Base-by-base conservation (phyloP, 2,797 vertebrate species). In the Iguana delicatissima region DNA sequence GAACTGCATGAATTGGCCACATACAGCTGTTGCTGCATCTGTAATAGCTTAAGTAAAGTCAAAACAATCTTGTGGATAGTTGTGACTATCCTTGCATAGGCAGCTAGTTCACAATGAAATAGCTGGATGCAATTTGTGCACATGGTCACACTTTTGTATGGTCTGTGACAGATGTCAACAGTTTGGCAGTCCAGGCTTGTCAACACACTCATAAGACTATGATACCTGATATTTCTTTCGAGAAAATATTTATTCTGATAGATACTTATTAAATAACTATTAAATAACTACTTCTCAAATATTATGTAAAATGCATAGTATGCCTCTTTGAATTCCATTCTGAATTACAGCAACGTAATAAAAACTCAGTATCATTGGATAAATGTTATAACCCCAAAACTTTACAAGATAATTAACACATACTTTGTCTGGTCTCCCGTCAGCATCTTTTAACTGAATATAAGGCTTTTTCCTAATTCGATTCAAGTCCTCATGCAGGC, bases 381-480 rank as follows among this genome's bases (percentile, higher is more conserved):
- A 85, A 85, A 91, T 29, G 82, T 62, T 80, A 1, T 69, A 92
- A 62, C 89, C 69, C 84, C 88, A 92, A 2, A 8, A 82, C 46
- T 88, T 89, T 57, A 57, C 77, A 1, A 1, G 16, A 85, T 80
- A 81, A 59, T 18, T 35, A 89, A 0, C 42, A 82, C 90, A 13
- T 96, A 99, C 99, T 98, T 99, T 98, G 93, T 99, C 99, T 26
- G 98, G 98, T 76, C 98, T 97, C 80, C 99, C 98, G 46, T 99
- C 98, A 0, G 98, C 99, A 94, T 99, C 99, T 95, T 98, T 99
- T 38, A 99, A 97, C 92, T 99, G 99, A 96, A 99, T 99, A 94
- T 99, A 99, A 90, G 99, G 99, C 97, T 99, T 99, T 97, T 99
- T 99, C 92, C 99, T 98, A 97, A 99, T 99, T 94, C 99, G 98